phyloP scores from a whole-genome alignment of 2,797 vertebrate species.

The Amblyraja radiata region DNA sequence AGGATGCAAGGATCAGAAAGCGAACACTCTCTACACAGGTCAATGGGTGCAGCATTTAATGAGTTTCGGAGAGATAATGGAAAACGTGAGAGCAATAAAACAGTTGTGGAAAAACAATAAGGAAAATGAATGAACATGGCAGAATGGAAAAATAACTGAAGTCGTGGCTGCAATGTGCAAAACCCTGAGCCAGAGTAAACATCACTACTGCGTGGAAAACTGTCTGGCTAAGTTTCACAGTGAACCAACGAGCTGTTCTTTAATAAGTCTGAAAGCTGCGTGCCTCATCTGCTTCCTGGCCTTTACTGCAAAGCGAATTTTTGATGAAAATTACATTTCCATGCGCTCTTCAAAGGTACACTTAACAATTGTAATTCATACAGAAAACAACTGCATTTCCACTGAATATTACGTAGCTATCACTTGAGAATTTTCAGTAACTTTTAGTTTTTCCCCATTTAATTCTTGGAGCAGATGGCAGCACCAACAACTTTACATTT shows the following conservation, averaged over 20 bases:
- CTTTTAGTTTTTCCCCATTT: not conserved
- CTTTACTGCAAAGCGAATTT: not conserved
- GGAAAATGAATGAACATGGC: not conserved
- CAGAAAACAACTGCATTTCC: not conserved
- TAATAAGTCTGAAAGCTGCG: slow-evolving; percentile 19
- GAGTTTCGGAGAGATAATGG: not conserved
- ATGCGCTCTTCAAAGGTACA: not conserved
- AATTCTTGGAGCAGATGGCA: not conserved
- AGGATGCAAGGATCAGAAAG: not conserved
- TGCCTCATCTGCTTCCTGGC: slow-evolving; percentile 3
- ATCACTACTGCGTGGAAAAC: slow-evolving; percentile 9
- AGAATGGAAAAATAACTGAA: slow-evolving; percentile 25
- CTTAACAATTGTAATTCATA: not conserved
- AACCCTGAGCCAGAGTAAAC: slow-evolving; percentile 25
- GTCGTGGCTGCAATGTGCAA: not conserved
- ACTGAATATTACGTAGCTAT: slow-evolving; percentile 4
- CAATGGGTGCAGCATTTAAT: not conserved
- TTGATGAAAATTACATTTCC: slow-evolving; percentile 26
- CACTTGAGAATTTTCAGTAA: not conserved
- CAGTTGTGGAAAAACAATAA: slow-evolving; percentile 17
- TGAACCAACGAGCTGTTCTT: not conserved
- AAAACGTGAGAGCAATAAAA: slow-evolving; percentile 11
- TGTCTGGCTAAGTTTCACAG: slow-evolving; percentile 13
- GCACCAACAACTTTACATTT: not conserved
- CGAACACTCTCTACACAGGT: not conserved